Evolutionary conservation across 2,888 invertebrate genomes (phyloP).

Genomic region (Spilarctia lutea): DNA sequence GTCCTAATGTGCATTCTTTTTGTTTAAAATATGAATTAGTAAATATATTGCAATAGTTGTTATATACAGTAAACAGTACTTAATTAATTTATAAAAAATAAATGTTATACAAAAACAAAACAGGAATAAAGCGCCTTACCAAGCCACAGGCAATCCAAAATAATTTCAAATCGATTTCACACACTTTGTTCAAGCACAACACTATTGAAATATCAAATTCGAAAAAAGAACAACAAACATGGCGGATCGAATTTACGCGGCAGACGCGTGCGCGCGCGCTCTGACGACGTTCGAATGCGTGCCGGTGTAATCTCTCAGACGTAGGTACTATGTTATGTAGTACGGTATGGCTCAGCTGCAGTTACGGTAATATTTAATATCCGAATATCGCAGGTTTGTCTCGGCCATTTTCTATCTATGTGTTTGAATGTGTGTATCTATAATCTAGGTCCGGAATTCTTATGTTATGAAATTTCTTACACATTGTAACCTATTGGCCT

Average conservation of each 20-base stretch:
- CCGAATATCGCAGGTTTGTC: slow-evolving; percentile 15
- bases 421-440: background rate
- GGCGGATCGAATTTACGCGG: slow-evolving; percentile 47
- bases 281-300: slow-evolving; percentile 48
- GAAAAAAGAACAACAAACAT: slow-evolving; percentile 65
- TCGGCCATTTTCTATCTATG: background rate
- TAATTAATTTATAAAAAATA: slow-evolving; percentile 13
- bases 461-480: background rate
- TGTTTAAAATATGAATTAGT: slow-evolving; percentile 7
- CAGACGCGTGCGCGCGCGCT: slow-evolving; percentile 66
- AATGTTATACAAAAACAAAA: slow-evolving; percentile 15
- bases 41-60: slow-evolving; percentile 23
- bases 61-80: slow-evolving; percentile 7
- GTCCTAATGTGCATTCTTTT: background rate
- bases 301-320: slow-evolving; percentile 56
- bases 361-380: slow-evolving; percentile 51
- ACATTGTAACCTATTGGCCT: background rate
- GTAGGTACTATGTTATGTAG: slow-evolving; percentile 68
- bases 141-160: slow-evolving; percentile 43
- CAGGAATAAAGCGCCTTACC: slow-evolving; percentile 36
- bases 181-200: slow-evolving; percentile 39
- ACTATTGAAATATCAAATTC: slow-evolving; percentile 49
- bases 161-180: slow-evolving; percentile 35
- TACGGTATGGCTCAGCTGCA: slow-evolving; percentile 68
- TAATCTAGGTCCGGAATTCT: background rate